A percentile compares a stretch with the other conserved stretches of the same genome.
Evolutionary conservation across 2,888 invertebrate genomes (phyloP).

Genomic region (Ophraella communa): DNA sequence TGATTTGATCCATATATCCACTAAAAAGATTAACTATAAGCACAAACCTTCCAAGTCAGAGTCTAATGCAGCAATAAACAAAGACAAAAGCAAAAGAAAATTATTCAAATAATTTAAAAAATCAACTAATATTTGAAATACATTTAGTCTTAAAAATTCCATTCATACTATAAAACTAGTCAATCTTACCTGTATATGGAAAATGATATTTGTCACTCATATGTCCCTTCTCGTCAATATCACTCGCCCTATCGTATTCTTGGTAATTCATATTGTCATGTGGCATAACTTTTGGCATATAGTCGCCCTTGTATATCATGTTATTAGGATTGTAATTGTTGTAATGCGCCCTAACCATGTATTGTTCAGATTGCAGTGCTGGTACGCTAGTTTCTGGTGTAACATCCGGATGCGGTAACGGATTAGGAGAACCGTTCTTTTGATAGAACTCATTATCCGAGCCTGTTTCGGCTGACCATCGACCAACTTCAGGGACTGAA

Average conservation of each 20-base stretch:
- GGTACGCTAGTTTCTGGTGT: slow-evolving; percentile 69
- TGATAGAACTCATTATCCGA: slow-evolving; percentile 76
- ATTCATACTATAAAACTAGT: no score
- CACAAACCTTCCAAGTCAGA: slow-evolving; percentile 17
- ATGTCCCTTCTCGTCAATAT: slow-evolving; percentile 75
- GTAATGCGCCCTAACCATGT: slow-evolving; percentile 55
- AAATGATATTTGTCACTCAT: slow-evolving; percentile 81
- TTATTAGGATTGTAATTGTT: slow-evolving; percentile 52
- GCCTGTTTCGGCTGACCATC: slow-evolving; percentile 82
- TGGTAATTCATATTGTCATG: slow-evolving; percentile 59
- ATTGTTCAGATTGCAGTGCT: slow-evolving; percentile 62
- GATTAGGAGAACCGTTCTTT: slow-evolving; percentile 71
- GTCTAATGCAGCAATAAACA: slow-evolving; percentile 15
- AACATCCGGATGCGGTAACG: slow-evolving; percentile 78
- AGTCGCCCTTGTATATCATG: slow-evolving; percentile 52
- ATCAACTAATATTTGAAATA: background rate
- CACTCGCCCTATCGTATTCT: slow-evolving; percentile 73
- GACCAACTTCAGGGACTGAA: slow-evolving; percentile 61
- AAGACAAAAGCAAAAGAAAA: slow-evolving; percentile 4
- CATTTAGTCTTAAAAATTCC: no score
- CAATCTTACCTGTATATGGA: slow-evolving; percentile 74
- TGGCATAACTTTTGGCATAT: slow-evolving; percentile 54
- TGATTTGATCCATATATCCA: background rate
- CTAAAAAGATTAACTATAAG: background rate
- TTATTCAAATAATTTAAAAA: background rate